These are phyloP conservation scores for Triplophysa dalaica DNA, from an alignment of 2,113 vertebrate species.

Conservation along the genomic window DNA sequence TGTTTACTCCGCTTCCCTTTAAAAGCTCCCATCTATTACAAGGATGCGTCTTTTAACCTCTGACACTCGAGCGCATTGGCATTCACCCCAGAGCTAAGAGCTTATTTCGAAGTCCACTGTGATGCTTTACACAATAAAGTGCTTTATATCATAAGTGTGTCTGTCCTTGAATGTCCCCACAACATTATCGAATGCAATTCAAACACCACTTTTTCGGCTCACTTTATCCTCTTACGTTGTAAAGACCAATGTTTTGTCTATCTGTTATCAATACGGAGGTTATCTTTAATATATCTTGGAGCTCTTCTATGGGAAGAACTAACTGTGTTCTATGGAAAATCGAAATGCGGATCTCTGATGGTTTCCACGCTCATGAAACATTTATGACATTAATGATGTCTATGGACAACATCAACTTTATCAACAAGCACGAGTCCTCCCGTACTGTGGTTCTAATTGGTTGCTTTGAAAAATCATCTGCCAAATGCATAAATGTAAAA, in stretches of 20 bases:
- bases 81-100: background rate
- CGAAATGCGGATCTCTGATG: background rate
- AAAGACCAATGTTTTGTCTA: too few relatives aligned
- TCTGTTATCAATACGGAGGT: slow-evolving; percentile 37
- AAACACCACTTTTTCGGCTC: slow-evolving; percentile 37
- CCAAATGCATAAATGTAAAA: too few relatives aligned
- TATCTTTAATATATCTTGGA: slow-evolving; percentile 20
- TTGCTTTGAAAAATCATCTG: background rate
- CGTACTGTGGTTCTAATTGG: too few relatives aligned
- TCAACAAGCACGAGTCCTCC: too few relatives aligned
- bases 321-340: background rate
- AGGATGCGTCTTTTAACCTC: slow-evolving; percentile 3
- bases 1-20: slow-evolving; percentile 11
- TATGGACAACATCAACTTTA: too few relatives aligned
- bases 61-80: background rate
- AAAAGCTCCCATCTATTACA: slow-evolving; percentile 13
- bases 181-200: background rate
- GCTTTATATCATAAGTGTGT: background rate
- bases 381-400: too few relatives aligned
- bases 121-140: slow-evolving; percentile 15
- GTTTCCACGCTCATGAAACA: too few relatives aligned
- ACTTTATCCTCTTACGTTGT: background rate
- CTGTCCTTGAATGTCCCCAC: slow-evolving; percentile 4
- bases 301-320: background rate
- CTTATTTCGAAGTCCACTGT: slow-evolving; percentile 13